These are phyloP conservation scores for Callorhinus ursinus DNA, from an alignment of 2,113 vertebrate genomes.

Conservation along the genomic window DNA sequence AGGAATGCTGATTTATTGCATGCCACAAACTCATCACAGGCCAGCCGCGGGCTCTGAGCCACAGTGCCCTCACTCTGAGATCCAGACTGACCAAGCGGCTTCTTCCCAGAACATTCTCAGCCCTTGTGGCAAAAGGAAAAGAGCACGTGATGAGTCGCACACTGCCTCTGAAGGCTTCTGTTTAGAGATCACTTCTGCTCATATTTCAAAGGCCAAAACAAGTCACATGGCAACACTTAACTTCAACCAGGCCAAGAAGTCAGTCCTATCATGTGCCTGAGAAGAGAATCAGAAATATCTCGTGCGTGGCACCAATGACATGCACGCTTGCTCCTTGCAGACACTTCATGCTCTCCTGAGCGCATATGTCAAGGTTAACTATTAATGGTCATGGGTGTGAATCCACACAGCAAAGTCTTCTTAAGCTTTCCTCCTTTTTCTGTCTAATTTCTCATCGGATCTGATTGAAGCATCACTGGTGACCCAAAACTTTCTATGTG, in stretches of 20 bases:
- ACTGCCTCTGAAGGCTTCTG: background rate
- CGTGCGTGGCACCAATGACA: accelerated
- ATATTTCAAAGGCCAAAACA: background rate
- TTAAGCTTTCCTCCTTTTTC: background rate
- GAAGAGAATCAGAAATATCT: background rate
- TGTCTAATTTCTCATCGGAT: background rate
- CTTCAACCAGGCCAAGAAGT: background rate
- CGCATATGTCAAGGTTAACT: background rate
- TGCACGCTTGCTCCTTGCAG: background rate
- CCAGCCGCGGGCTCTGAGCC: background rate
- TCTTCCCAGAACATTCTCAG: background rate
- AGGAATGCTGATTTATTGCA: background rate
- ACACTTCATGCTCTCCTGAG: background rate
- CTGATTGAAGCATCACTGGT: background rate
- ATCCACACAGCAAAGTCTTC: background rate
- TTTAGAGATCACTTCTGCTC: background rate
- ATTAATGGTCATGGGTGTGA: background rate
- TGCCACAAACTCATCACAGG: background rate
- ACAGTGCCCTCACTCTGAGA: background rate
- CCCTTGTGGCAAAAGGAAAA: background rate
- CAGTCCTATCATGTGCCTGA: background rate
- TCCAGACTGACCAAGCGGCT: background rate
- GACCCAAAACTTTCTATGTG: background rate
- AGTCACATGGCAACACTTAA: background rate
- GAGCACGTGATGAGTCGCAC: too few species aligned